phyloP scores from a whole-genome alignment of 1,140 invertebrate genomes.

The Rhynchophorus ferrugineus region DNA sequence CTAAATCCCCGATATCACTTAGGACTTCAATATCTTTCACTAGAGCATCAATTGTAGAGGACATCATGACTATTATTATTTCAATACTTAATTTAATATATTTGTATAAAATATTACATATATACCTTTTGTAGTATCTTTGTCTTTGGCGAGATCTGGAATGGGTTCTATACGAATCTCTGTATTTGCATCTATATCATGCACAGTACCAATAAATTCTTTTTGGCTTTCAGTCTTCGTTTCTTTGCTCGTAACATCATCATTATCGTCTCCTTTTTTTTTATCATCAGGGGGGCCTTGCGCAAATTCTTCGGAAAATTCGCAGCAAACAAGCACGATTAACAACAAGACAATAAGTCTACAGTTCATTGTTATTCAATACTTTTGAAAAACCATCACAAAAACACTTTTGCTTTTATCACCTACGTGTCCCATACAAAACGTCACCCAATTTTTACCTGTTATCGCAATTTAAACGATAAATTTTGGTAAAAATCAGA shows the following conservation, averaged over 20 bases:
- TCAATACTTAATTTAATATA: too few species aligned
- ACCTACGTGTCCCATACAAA: conserved; percentile 29
- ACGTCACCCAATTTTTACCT: conserved; percentile 19
- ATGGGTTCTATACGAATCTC: conserved; percentile 36
- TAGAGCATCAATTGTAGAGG: conserved; percentile 18
- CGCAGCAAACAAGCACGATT: conserved; percentile 28
- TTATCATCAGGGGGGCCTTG: conserved; percentile 25
- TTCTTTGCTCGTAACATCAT: conserved; percentile 13
- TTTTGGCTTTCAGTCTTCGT: conserved; percentile 6
- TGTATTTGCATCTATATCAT: conserved; percentile 27
- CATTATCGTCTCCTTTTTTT: conserved; percentile 14
- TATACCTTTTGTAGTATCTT: conserved; percentile 27
- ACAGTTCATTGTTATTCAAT: conserved; percentile 23
- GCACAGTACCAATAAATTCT: conserved; percentile 26
- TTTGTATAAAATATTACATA: too few species aligned
- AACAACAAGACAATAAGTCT: conserved; percentile 21
- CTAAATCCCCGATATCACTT: conserved; percentile 20
- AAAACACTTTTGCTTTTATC: conserved; percentile 17
- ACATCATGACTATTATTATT: not conserved
- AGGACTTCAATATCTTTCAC: conserved; percentile 18
- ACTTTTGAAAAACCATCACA: conserved; percentile 20
- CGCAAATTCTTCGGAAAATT: conserved; percentile 31
- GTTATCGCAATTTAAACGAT: not conserved
- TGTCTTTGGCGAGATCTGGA: conserved; percentile 37
- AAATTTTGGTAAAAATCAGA: too few species aligned